Base-by-base conservation (phyloP, 2,888 invertebrate species). In the Rhogogaster chlorosoma region DNA sequence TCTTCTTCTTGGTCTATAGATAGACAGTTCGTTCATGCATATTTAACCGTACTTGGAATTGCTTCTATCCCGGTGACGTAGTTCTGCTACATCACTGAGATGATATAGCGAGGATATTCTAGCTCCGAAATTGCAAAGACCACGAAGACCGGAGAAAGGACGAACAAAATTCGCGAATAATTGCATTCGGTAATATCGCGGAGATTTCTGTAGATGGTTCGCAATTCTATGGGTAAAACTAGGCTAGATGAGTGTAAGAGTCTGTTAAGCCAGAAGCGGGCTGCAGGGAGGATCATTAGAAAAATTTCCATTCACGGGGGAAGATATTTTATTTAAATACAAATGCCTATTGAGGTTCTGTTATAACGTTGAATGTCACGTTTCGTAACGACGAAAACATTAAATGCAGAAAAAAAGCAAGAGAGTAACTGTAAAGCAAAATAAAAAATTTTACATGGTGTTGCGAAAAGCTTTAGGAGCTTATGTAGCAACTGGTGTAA, bases 41-140 rank as follows among this genome's bases (percentile, higher is more conserved):
- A 83, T 83, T 83, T 83, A 83, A 83, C 18, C 83, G 42, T 83
- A 42, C 36, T 64, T 70, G 29, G 67, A 64, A 83, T 67, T 49
- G 83, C 83, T 83, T 67, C 49, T 29, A n/a, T 70, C 26, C 42
- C 49, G 49, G 67, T 83, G 83, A 83, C 83, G 83, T 70, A 36
- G n/a, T 36, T 15, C 57, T n/a, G 57, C 22, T n/a, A 80, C 80
- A 61, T 80, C 80, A 80, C 61, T 12, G 38, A 36, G n/a, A 73
- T 73, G 42, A 73, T 73, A 10, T 38, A 73, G 38, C 22, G 42
- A 9, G 6, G 12, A 42, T 42, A 10, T 73, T 22, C 10, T 10
- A 42, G 22, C 18, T 61, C 22, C 0, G 1, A 61, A 22, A 12
- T 61, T 26, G 26, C n/a, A n/a, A 22, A 32, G 32, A 29, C 36